Evolutionary conservation across 2,888 invertebrate genomes (phyloP), one percentile per base, ranked within the genome.

Genomic region (Brenthis daphne): DNA sequence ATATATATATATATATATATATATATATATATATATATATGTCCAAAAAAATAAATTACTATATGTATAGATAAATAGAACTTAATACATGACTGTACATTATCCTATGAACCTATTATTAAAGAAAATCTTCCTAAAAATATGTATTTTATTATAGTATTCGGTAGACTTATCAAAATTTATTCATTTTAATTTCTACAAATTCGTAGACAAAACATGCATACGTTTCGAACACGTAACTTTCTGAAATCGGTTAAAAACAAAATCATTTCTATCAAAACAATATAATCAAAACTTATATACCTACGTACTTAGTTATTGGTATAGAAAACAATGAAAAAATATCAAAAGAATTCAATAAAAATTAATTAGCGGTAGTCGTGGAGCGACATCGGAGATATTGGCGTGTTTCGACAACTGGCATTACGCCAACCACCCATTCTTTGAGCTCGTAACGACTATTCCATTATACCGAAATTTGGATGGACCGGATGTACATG

Each of bases 381-480:
- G 55, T 58, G 57, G 29, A 55, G 54, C 48, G 66, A 63, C 69
- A 29, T 57, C 48, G 37, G 64, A 70, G 68, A 63, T 69, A 71
- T 65, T 77, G 80, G 81, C 79, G 74, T 79, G 77, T 76, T 77
- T 74, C 77, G 76, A 76, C 78, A 70, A 75, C 79, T 87, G 88
- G 86, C 87, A 77, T 68, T 61, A 65, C 74, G 86, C 87, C 87
- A 85, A 83, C 78, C 79, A 79, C 72, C 80, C 81, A 84, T 87
- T 86, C 85, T 86, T 85, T 83, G 80, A 80, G 81, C 81, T 81
- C 80, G 82, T 87, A 86, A 88, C 80, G 80, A 82, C 82, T 82
- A 86, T 86, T 83, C 87, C 86, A 89, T 89, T 89, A 89, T 84
- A 80, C 79, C 85, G 82, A 86, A 82, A 79, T 77, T 79, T 79